Percentiles rank a stretch among this genome's conserved stretches.
These are phyloP conservation scores for Caenorhabditis sp. DNA, from an alignment of 2,888 invertebrate genomes.

Conservation along the genomic window DNA sequence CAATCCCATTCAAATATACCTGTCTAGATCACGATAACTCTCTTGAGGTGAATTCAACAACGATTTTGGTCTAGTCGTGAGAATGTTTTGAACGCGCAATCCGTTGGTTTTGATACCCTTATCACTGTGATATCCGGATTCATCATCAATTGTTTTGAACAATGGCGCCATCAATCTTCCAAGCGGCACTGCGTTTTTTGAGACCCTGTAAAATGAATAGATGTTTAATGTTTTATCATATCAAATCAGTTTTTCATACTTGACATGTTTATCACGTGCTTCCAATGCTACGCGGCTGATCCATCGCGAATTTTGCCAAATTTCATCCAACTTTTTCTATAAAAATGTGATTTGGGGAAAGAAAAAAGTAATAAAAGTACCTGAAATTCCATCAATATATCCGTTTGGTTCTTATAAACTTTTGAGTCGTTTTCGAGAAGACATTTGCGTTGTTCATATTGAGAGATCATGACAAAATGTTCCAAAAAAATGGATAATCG, in stretches of 20 bases:
- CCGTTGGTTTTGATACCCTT: slow-evolving; percentile 7
- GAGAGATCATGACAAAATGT: slow-evolving; percentile 75
- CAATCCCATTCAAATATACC: no score
- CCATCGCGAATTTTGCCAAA: slow-evolving; percentile 95
- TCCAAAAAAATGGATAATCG: slow-evolving; percentile 91
- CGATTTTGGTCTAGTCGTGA: slow-evolving; percentile 35
- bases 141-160: slow-evolving; percentile 8
- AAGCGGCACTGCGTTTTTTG: slow-evolving; percentile 70
- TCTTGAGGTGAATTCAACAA: slow-evolving; percentile 48
- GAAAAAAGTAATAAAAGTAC: slow-evolving; percentile 46
- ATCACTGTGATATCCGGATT: slow-evolving; percentile 6
- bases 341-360: slow-evolving; percentile 7
- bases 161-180: slow-evolving; percentile 57
- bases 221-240: no score
- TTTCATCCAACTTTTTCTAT: slow-evolving; percentile 80
- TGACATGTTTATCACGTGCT: slow-evolving; percentile 81
- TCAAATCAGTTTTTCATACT: slow-evolving; percentile 57
- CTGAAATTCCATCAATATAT: slow-evolving; percentile 82
- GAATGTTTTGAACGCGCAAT: slow-evolving; percentile 18
- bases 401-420: slow-evolving; percentile 59
- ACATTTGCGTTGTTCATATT: slow-evolving; percentile 66
- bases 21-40: slow-evolving; percentile 50
- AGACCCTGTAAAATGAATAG: no score
- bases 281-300: slow-evolving; percentile 92
- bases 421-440: slow-evolving; percentile 60